These are phyloP conservation scores for Heliconius eleuchia DNA, from an alignment of 1,140 invertebrate species.

Conservation along the genomic window DNA sequence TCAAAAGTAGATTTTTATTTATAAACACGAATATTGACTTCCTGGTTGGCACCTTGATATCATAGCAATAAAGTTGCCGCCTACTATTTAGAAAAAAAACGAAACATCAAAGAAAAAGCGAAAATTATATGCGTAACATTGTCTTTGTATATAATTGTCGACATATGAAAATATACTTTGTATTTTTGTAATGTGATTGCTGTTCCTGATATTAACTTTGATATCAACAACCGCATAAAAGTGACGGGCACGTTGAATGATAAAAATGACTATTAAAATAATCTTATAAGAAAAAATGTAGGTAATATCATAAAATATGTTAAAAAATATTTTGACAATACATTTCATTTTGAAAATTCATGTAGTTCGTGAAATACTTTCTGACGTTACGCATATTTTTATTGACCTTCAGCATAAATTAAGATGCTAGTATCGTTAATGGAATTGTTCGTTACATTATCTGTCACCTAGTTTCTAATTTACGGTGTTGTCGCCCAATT, in stretches of 20 bases:
- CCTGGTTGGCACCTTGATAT: neutral
- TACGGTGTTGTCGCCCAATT: too few species aligned
- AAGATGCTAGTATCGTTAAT: neutral
- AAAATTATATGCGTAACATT: constrained; percentile 4
- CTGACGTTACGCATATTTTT: neutral
- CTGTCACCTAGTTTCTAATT: neutral
- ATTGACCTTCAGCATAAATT: neutral
- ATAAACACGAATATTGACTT: neutral
- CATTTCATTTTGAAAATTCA: neutral
- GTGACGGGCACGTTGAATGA: neutral
- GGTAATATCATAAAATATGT: neutral
- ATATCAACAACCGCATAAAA: neutral
- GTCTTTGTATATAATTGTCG: constrained; percentile 3
- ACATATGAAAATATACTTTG: neutral
- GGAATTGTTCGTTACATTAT: neutral
- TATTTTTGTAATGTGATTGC: neutral
- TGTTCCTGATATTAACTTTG: neutral
- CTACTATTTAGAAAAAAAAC: neutral
- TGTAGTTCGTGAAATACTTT: neutral
- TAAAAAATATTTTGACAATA: neutral
- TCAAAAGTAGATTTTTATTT: neutral
- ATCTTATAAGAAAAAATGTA: neutral
- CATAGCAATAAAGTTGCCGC: neutral
- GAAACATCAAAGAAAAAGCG: neutral
- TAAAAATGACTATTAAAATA: neutral